These are phyloP conservation scores for Chironomus riparius DNA, from an alignment of 2,888 invertebrate species.

Conservation along the genomic window DNA sequence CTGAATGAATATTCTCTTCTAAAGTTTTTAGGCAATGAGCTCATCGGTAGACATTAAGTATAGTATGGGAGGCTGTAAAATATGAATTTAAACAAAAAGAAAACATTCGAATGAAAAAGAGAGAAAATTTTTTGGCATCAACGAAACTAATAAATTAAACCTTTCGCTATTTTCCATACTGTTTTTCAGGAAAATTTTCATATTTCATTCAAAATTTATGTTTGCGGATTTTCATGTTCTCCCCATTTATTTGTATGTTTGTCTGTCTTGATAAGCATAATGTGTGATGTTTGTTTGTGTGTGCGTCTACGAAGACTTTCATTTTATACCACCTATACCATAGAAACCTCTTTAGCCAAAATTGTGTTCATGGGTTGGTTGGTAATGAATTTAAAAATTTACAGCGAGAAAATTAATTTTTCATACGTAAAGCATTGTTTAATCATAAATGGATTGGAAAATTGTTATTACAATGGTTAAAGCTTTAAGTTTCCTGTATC, in stretches of 20 bases:
- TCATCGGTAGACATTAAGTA: background rate
- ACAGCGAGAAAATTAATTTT: too few species aligned
- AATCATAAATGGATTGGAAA: too few species aligned
- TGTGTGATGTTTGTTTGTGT: background rate
- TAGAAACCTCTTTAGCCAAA: background rate
- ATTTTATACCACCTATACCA: background rate
- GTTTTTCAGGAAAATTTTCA: slow-evolving; percentile 13
- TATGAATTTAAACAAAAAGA: too few species aligned
- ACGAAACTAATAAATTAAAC: slow-evolving; percentile 9
- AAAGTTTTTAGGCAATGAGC: background rate
- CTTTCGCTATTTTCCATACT: background rate
- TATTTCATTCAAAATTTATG: slow-evolving; percentile 15
- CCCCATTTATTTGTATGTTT: background rate
- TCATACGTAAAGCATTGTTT: too few species aligned
- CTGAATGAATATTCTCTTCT: background rate
- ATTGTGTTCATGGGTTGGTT: background rate
- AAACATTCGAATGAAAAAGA: background rate
- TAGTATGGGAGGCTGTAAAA: background rate
- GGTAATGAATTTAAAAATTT: too few species aligned
- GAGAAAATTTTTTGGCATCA: slow-evolving; percentile 2
- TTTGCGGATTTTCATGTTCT: slow-evolving; percentile 11
- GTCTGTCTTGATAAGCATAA: background rate
- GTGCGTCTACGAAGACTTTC: background rate
- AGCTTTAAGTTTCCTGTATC: too few species aligned
- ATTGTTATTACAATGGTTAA: too few species aligned